Evolutionary conservation across 30 jellyfish, hydroid and myxozoan genomes (phyloP).

Genomic region (Pelagia noctiluca): DNA sequence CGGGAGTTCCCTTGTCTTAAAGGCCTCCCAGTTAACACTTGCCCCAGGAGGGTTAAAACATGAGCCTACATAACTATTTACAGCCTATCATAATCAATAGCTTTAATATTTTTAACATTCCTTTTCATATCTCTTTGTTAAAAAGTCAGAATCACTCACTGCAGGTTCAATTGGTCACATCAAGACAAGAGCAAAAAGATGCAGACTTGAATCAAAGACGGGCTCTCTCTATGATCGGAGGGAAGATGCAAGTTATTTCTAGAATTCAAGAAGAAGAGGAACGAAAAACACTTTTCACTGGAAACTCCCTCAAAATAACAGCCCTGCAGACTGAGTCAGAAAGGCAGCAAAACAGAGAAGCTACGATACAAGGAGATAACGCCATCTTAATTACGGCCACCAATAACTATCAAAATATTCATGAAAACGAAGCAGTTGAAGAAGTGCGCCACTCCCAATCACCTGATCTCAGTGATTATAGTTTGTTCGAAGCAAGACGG

Average conservation of each 20-base stretch:
- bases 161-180: conserved; percentile 14
- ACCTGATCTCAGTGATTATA: conserved; percentile 26
- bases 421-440: not conserved
- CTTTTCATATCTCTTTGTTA: no score
- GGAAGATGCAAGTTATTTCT: conserved; percentile 34
- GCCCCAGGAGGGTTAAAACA: no score
- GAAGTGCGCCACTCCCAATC: conserved; percentile 21
- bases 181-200: conserved; percentile 45
- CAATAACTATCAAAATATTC: not conserved
- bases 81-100: no score
- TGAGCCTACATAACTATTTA: no score
- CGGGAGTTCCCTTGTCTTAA: no score
- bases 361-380: conserved; percentile 23
- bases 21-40: no score
- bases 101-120: no score
- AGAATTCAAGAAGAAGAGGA: conserved; percentile 55
- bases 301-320: conserved; percentile 73
- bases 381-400: conserved; percentile 37
- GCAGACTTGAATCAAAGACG: conserved; percentile 26
- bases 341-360: conserved; percentile 35
- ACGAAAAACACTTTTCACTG: conserved; percentile 72
- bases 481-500: conserved; percentile 64
- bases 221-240: conserved; percentile 34
- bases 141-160: not conserved
- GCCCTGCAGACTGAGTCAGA: conserved; percentile 61